Conservation (phyloP, 2,797 vertebrate species). For the Falco naumanni region DNA sequence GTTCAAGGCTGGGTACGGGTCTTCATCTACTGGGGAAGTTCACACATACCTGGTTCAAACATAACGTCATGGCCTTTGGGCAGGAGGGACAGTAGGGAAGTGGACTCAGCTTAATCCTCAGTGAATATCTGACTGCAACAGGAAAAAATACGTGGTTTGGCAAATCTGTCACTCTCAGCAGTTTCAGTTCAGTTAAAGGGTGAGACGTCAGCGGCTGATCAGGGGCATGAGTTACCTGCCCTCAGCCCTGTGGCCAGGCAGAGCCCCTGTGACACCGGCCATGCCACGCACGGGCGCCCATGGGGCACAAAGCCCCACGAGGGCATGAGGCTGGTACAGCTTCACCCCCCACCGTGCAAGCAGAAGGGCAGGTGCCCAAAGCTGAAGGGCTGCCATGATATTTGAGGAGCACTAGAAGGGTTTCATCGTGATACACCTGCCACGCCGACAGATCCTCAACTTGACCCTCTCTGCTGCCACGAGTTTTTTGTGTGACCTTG, state of each 20-base stretch:
- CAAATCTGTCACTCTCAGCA: neutral
- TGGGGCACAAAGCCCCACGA: accelerated
- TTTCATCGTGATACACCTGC: neutral
- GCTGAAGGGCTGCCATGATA: neutral
- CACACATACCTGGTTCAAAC: neutral
- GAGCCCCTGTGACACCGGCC: neutral
- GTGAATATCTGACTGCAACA: neutral
- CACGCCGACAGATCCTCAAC: neutral
- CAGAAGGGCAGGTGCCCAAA: neutral
- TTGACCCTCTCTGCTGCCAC: neutral
- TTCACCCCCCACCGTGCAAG: neutral
- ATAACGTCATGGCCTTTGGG: neutral
- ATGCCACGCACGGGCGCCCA: neutral
- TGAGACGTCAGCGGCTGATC: neutral
- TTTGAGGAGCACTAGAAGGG: neutral
- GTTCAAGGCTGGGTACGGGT: neutral
- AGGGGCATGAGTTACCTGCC: neutral
- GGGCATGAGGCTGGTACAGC: neutral
- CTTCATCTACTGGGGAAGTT: neutral
- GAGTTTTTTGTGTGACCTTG: neutral
- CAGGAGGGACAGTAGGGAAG: neutral
- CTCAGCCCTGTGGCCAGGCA: accelerated
- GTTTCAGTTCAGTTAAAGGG: neutral
- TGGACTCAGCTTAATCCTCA: neutral
- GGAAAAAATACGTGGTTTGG: neutral